Conservation (phyloP, 2,113 vertebrate species). For the Hystrix cristata region DNA sequence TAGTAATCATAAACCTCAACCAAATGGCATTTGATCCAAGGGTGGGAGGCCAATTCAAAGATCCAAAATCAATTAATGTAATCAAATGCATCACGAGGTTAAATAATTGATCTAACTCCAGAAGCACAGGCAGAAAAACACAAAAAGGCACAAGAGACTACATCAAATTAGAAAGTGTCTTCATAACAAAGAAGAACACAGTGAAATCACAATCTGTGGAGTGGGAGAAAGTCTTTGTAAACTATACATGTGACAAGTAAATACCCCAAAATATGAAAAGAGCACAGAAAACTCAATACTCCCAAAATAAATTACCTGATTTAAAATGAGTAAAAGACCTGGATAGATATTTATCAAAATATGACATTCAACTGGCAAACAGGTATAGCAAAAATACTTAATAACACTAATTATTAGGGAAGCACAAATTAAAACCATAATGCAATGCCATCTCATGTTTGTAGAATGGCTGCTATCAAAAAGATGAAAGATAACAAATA, state of each 20-base stretch:
- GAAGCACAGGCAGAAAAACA: not conserved
- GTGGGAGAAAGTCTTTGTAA: not conserved
- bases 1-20: not conserved
- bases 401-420: not conserved
- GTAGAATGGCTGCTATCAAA: not conserved
- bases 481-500: not conserved
- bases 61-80: not conserved
- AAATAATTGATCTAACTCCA: not conserved
- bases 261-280: not conserved
- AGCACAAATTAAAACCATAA: not conserved
- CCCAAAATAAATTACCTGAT: not conserved
- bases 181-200: not conserved
- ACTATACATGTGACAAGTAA: not conserved
- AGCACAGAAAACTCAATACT: not conserved
- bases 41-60: not conserved
- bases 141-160: not conserved
- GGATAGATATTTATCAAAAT: not conserved
- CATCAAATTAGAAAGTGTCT: not conserved
- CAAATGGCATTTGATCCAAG: not conserved
- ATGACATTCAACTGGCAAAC: not conserved
- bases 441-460: not conserved
- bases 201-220: not conserved
- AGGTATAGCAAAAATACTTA: not conserved
- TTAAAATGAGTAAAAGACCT: not conserved
- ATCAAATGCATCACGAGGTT: not conserved